Conservation (phyloP, 2,888 invertebrate species). For the Drosophila koepferae region DNA sequence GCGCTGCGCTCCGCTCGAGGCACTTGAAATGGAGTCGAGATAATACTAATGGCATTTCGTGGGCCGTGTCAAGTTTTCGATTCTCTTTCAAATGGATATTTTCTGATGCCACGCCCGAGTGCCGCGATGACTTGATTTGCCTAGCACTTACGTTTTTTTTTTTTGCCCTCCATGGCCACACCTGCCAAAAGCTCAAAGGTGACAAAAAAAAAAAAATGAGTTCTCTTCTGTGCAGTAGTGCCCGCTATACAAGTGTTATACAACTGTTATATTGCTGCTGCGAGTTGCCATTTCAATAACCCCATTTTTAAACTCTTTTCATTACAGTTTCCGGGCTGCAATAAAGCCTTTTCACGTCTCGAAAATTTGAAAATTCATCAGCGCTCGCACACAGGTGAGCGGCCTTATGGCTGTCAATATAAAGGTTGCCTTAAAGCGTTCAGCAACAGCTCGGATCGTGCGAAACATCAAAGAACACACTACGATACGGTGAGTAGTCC, state of each 20-base stretch:
- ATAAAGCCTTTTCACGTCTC: slow-evolving; percentile 97
- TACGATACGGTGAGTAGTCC: slow-evolving; percentile 94
- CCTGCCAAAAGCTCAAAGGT: not conserved
- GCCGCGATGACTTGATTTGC: not conserved
- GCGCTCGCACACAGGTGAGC: slow-evolving; percentile 97
- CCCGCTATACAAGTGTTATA: not conserved
- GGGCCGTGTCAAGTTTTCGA: slow-evolving; percentile 6
- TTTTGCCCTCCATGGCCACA: not conserved
- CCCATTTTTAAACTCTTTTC: slow-evolving; percentile 53
- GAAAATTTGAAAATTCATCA: slow-evolving; percentile 99
- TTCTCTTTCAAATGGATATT: slow-evolving; percentile 16
- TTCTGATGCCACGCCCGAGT: not conserved
- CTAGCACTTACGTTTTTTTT: not conserved
- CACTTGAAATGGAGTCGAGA: slow-evolving; percentile 52
- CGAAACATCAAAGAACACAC: slow-evolving; percentile 99
- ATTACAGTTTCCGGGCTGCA: slow-evolving; percentile 95
- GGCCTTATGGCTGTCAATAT: slow-evolving; percentile 97
- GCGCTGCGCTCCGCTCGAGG: not conserved
- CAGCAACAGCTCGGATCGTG: slow-evolving; percentile 98
- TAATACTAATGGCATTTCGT: slow-evolving; percentile 36
- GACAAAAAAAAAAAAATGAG: not conserved
- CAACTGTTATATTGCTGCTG: slow-evolving; percentile 6
- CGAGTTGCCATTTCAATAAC: slow-evolving; percentile 49
- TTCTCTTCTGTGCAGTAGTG: not conserved
- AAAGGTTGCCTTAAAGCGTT: slow-evolving; percentile 97